Conservation (phyloP, 2,888 invertebrate genomes). For the Patella pellucida region DNA sequence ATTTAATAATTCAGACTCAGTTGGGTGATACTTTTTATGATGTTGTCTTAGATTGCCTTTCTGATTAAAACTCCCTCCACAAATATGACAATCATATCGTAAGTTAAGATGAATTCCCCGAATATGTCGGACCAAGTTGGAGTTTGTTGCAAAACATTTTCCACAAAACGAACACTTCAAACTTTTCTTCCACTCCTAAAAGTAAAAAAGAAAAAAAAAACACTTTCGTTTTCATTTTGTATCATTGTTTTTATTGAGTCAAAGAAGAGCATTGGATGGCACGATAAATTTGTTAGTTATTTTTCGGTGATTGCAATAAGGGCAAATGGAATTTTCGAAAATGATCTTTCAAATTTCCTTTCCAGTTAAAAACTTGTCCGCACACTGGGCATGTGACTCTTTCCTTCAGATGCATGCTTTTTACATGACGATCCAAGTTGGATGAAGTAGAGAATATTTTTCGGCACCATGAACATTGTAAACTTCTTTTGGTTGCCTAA, state of each 20-base stretch:
- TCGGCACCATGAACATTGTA: neutral
- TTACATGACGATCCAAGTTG: constrained; percentile 4
- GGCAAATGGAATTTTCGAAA: neutral
- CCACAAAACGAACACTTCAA: neutral
- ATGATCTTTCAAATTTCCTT: constrained; percentile 5
- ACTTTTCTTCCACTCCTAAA: neutral
- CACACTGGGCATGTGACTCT: neutral
- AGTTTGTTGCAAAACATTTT: neutral
- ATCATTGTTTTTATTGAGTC: too few species aligned
- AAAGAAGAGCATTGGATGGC: too few species aligned
- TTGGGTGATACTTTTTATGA: too few species aligned
- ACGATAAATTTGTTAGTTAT: too few species aligned
- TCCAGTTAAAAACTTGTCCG: constrained; percentile 3
- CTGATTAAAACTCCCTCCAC: neutral
- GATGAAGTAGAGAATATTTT: constrained; percentile 4
- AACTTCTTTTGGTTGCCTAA: too few species aligned
- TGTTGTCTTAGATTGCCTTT: neutral
- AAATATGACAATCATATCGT: neutral
- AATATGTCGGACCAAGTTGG: neutral
- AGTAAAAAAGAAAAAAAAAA: too few species aligned
- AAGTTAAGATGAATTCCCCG: constrained; percentile 3
- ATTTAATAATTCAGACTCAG: too few species aligned
- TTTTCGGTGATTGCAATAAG: neutral
- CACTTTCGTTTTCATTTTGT: too few species aligned
- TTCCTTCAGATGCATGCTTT: neutral